Evolutionary conservation across 2,797 vertebrate genomes (phyloP).

Genomic region (Enteromius fasciolatus): DNA sequence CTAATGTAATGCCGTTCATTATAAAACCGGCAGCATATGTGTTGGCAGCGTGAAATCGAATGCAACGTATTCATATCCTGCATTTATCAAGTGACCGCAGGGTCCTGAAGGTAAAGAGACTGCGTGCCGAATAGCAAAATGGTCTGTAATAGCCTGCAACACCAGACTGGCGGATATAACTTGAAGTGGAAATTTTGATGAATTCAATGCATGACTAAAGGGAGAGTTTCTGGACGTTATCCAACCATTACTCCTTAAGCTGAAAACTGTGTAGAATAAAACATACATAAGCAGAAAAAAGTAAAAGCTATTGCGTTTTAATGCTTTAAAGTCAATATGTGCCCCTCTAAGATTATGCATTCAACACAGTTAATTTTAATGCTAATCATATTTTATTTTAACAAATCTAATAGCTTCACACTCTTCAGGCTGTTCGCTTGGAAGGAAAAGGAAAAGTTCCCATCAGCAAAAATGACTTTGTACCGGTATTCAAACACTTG

Average conservation of each 20-base stretch:
- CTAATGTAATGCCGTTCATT: not conserved
- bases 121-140: constrained; percentile 5
- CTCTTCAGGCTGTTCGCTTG: not conserved
- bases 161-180: not conserved
- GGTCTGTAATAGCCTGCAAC: not conserved
- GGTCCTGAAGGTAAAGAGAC: constrained; percentile 11
- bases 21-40: not conserved
- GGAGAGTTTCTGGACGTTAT: not conserved
- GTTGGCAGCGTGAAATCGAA: not conserved
- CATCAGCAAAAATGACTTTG: constrained; percentile 21
- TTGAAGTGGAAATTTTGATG: not conserved
- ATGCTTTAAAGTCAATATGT: not conserved
- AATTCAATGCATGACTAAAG: not conserved
- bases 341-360: not conserved
- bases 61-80: constrained; percentile 1
- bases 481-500: constrained; percentile 13
- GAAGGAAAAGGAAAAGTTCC: not conserved
- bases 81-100: constrained; percentile 22
- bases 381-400: not conserved
- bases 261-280: not conserved
- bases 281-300: not conserved
- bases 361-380: not conserved
- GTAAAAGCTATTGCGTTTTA: not conserved
- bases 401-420: not conserved
- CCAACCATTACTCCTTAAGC: not conserved